Evolutionary conservation across 64 coral and sea anemone genomes (phyloP).

Genomic region (Dendronephthya gigantea): DNA sequence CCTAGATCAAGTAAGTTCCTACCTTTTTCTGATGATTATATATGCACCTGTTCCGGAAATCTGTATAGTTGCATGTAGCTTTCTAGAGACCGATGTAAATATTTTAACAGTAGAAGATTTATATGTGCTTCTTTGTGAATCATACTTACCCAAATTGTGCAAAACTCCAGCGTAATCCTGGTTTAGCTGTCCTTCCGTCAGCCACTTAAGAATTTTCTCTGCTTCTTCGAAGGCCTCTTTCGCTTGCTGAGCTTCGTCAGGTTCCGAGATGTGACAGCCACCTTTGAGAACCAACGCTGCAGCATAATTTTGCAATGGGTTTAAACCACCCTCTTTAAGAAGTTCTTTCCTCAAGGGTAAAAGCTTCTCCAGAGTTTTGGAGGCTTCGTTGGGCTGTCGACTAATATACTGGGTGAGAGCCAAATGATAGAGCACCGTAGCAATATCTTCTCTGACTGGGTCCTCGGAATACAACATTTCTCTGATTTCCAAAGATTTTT

Average conservation of each 20-base stretch:
- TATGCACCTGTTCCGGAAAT: no score
- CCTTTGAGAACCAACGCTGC: not conserved
- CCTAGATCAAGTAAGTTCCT: no score
- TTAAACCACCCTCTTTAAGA: not conserved
- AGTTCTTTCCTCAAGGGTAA: not conserved
- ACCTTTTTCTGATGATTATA: no score
- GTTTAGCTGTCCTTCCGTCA: constrained; percentile 10
- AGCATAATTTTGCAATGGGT: not conserved
- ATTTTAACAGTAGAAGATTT: no score
- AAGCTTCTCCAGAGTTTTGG: not conserved
- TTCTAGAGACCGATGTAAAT: no score
- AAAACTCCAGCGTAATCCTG: not conserved
- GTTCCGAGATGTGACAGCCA: not conserved
- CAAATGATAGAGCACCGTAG: not conserved
- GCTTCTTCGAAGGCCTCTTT: not conserved
- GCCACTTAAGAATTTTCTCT: not conserved
- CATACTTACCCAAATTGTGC: not conserved
- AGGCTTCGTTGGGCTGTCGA: not conserved
- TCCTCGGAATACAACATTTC: not conserved
- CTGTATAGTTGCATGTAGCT: no score
- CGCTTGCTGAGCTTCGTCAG: not conserved
- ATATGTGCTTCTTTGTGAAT: not conserved
- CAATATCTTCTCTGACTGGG: not conserved
- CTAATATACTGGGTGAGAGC: not conserved
- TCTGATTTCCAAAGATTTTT: not conserved